Base-by-base conservation (phyloP, 2,888 invertebrate species). In the Tolmerus cingulatus region DNA sequence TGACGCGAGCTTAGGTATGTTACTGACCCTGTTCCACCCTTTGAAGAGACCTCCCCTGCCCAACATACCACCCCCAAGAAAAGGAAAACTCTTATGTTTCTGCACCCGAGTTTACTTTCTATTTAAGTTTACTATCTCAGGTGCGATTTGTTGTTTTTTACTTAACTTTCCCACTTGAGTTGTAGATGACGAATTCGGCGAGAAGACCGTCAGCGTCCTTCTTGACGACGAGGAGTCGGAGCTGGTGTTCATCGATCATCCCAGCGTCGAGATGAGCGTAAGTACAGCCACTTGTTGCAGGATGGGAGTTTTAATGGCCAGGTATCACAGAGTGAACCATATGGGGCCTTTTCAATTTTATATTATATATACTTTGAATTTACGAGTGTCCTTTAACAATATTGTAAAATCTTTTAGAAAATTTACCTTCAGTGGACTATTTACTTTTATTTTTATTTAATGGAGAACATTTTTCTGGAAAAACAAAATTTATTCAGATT, bases 121-220 rank as follows among this genome's bases (percentile, higher is more conserved):
- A 19, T 30, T 57, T 46, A 40, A 46, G 27, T 46, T 79, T 79
- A 23, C 79, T 40, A 19, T 2, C 34, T 34, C 34, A 78, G 40
- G 43, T 78, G 84, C 34, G 19, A 74, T 66, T 84, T 84, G 66
- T 37, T 84, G 43, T 88, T 87, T 91, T 91, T 91, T 92, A 92
- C 91, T 91, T 90, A 91, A 76, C 30, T 85, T 92, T 91, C 90
- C 90, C 90, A 92, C 91, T 90, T 92, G 92, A 92, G 92, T 96
- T 96, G 89, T 95, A 97, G 97, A 97, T 94, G 97, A 97, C 91
- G 97, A 97, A 92, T 97, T 97, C 90, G 97, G 97, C 0, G 97
- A 97, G 93, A 96, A 97, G 92, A 96, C 97, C 0, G 97, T 98
- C 37, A 97, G 97, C n/a, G 95, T 98, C n/a, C 93, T 97, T 74